Percentiles rank a stretch among this genome's conserved stretches.
Conservation (phyloP, 2,113 vertebrate genomes). For the Actinemys pallida region DNA sequence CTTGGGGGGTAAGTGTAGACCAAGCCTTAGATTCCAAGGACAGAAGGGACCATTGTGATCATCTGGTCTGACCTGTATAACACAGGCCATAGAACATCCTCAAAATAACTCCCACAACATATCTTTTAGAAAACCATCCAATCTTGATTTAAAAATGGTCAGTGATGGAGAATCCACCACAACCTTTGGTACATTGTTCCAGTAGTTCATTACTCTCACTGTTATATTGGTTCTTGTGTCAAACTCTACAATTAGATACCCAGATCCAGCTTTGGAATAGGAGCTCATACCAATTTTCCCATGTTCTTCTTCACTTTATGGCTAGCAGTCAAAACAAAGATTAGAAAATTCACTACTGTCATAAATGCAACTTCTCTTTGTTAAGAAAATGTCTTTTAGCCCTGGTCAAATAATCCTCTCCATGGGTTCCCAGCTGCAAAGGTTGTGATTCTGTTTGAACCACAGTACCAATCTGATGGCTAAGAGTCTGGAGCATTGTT, state of each 20-base stretch:
- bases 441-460: background rate
- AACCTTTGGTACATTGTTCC: too few relatives aligned
- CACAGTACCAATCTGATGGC: too few relatives aligned
- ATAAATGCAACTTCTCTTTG: background rate
- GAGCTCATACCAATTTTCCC: background rate
- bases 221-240: background rate
- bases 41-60: too few relatives aligned
- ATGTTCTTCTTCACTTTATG: background rate
- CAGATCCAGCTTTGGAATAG: background rate
- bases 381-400: background rate
- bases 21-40: too few relatives aligned
- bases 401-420: background rate
- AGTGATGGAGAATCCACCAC: too few relatives aligned
- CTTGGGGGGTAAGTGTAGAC: too few relatives aligned
- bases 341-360: background rate
- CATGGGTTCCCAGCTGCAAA: background rate
- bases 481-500: background rate
- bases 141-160: too few relatives aligned
- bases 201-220: too few relatives aligned
- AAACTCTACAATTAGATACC: background rate
- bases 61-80: too few relatives aligned
- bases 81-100: too few relatives aligned
- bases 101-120: too few relatives aligned
- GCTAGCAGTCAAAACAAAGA: background rate
- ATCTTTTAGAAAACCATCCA: too few relatives aligned